A percentile compares a stretch with the other conserved stretches of the same genome.
Conservation (phyloP, 1,140 invertebrate genomes). For the Leptopilina clavipes region DNA sequence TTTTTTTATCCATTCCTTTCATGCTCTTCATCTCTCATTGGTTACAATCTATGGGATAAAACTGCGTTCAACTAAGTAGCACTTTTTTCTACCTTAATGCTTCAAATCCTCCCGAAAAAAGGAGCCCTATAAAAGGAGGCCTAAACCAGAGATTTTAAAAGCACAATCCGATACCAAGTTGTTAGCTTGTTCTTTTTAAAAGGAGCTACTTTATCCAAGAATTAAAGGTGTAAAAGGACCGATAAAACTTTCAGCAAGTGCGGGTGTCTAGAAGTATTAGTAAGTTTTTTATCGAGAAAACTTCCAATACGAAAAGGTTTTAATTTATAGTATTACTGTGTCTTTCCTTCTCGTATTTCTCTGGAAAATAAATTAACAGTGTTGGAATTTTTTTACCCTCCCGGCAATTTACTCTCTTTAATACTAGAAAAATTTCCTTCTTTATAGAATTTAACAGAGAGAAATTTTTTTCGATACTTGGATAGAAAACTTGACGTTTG, state of each 20-base stretch:
- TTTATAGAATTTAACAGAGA: no score
- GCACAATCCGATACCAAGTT: slow-evolving; percentile 7
- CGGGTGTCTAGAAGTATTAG: neutral
- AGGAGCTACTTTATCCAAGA: slow-evolving; percentile 5
- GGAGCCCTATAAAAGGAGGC: neutral
- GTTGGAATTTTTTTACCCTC: neutral
- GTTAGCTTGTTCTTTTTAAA: neutral
- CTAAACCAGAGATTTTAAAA: neutral
- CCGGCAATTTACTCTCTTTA: no score
- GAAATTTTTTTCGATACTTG: no score
- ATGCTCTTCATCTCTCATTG: slow-evolving; percentile 2
- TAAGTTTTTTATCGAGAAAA: slow-evolving; percentile 11
- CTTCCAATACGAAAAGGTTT: neutral
- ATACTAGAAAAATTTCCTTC: no score
- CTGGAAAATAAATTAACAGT: neutral
- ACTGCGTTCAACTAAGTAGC: neutral
- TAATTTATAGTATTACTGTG: neutral
- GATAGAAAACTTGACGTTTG: no score
- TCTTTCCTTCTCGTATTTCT: neutral
- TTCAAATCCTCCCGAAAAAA: neutral
- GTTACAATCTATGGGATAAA: slow-evolving; percentile 35
- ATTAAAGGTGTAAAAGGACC: slow-evolving; percentile 7
- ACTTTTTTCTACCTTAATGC: slow-evolving; percentile 5
- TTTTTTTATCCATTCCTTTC: neutral
- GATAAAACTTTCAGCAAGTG: slow-evolving; percentile 4